These are phyloP conservation scores for Nothoprocta perdicaria DNA, from an alignment of 2,113 vertebrate species.

Conservation along the genomic window DNA sequence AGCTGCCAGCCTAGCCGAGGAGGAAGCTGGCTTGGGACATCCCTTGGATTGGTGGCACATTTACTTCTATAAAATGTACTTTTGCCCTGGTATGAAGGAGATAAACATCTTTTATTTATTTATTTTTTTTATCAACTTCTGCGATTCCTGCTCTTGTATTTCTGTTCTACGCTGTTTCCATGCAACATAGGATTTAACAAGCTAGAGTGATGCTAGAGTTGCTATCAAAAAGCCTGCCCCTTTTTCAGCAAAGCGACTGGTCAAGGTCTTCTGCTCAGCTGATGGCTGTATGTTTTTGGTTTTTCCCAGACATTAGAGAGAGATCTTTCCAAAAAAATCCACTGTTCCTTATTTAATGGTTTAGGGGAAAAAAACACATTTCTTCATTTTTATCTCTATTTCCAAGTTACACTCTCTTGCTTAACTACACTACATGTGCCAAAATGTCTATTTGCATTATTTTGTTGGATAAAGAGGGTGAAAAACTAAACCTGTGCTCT, in stretches of 20 bases:
- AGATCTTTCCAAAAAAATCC: not conserved
- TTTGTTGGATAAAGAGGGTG: not conserved
- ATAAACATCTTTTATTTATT: not conserved
- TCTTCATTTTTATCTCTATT: not conserved
- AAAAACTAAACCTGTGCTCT: not conserved
- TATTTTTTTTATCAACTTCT: not conserved
- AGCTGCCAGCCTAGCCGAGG: not conserved
- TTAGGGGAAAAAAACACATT: not conserved
- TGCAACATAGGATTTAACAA: slow-evolving; percentile 24
- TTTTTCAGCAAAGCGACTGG: not conserved
- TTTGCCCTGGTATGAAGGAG: not conserved
- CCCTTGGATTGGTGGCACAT: not conserved
- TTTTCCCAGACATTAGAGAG: not conserved
- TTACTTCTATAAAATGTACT: not conserved
- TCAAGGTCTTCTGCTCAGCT: not conserved
- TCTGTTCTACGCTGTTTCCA: slow-evolving; percentile 29
- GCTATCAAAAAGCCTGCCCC: not conserved
- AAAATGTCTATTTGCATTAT: not conserved
- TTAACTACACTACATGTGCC: not conserved
- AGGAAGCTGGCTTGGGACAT: not conserved
- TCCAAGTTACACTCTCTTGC: not conserved
- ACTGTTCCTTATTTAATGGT: not conserved
- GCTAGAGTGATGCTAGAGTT: not conserved
- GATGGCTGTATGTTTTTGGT: not conserved
- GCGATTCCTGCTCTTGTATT: not conserved